Evolutionary conservation across 2,113 vertebrate species (phyloP).

Genomic region (Phodopus roborovskii): DNA sequence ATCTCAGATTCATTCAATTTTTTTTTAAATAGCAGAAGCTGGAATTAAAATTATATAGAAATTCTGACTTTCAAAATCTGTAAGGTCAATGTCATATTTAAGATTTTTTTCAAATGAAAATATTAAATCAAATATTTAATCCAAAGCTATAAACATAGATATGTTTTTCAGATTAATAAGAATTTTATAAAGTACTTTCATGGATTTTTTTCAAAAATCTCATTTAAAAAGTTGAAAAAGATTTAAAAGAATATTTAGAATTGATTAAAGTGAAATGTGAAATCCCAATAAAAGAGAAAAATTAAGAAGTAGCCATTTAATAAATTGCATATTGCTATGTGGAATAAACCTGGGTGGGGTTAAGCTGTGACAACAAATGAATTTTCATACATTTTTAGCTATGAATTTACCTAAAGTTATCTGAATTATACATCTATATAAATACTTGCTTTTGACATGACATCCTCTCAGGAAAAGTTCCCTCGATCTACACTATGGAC

Average conservation of each 20-base stretch:
- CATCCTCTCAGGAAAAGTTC: background rate
- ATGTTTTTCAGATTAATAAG: slow-evolving; percentile 77
- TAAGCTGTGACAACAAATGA: slow-evolving; percentile 5
- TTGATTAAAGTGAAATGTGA: slow-evolving; percentile 61
- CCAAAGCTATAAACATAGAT: slow-evolving; percentile 71
- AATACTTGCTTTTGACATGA: background rate
- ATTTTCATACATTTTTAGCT: background rate
- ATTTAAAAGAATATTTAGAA: slow-evolving; percentile 62
- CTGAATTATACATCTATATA: slow-evolving; percentile 33
- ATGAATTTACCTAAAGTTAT: slow-evolving; percentile 49
- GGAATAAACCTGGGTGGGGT: background rate
- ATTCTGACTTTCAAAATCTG: slow-evolving; percentile 80
- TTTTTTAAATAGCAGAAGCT: slow-evolving; percentile 64
- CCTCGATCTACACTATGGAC: background rate
- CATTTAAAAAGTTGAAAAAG: slow-evolving; percentile 68
- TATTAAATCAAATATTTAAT: slow-evolving; percentile 78
- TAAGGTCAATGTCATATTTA: slow-evolving; percentile 82
- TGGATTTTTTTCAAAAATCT: slow-evolving; percentile 28
- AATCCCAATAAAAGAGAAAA: slow-evolving; percentile 25
- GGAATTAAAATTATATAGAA: slow-evolving; percentile 75
- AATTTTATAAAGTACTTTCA: slow-evolving; percentile 76
- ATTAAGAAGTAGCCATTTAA: slow-evolving; percentile 33
- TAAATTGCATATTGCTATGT: background rate
- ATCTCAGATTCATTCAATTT: slow-evolving; percentile 26
- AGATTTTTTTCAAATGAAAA: slow-evolving; percentile 79